phyloP scores from a whole-genome alignment of 2,888 invertebrate genomes.

The Prionchulus punctatus region DNA sequence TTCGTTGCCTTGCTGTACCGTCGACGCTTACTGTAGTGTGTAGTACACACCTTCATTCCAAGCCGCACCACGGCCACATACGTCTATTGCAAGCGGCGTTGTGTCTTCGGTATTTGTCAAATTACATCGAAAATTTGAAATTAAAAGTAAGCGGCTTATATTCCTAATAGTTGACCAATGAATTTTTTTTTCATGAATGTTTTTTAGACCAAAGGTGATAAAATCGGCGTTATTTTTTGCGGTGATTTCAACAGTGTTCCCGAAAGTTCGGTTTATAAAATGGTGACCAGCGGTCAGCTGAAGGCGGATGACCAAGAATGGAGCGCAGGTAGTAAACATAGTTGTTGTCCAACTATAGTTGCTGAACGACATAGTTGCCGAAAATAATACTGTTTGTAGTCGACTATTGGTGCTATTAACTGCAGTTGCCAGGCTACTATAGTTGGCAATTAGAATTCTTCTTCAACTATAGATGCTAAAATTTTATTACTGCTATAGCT shows the following conservation, averaged over 20 bases:
- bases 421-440: too few relatives aligned
- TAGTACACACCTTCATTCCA: conserved; percentile 84
- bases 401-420: too few relatives aligned
- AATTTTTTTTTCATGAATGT: not conserved
- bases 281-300: conserved; percentile 47
- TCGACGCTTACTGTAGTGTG: conserved; percentile 37
- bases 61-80: conserved; percentile 74
- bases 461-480: too few relatives aligned
- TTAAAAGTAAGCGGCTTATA: not conserved
- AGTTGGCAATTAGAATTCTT: too few relatives aligned
- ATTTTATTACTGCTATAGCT: too few relatives aligned
- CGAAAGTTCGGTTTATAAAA: conserved; percentile 48
- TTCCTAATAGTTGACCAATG: too few relatives aligned
- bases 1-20: not conserved
- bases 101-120: conserved; percentile 48
- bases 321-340: too few relatives aligned
- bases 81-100: conserved; percentile 65
- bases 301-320: conserved; percentile 48
- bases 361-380: too few relatives aligned
- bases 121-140: not conserved
- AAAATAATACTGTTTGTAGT: too few relatives aligned
- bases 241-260: conserved; percentile 87
- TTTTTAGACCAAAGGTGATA: conserved; percentile 12
- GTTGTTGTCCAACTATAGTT: too few relatives aligned
- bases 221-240: conserved; percentile 56